phyloP scores from a whole-genome alignment of 2,113 vertebrate species.

The Rhinolophus sinicus region DNA sequence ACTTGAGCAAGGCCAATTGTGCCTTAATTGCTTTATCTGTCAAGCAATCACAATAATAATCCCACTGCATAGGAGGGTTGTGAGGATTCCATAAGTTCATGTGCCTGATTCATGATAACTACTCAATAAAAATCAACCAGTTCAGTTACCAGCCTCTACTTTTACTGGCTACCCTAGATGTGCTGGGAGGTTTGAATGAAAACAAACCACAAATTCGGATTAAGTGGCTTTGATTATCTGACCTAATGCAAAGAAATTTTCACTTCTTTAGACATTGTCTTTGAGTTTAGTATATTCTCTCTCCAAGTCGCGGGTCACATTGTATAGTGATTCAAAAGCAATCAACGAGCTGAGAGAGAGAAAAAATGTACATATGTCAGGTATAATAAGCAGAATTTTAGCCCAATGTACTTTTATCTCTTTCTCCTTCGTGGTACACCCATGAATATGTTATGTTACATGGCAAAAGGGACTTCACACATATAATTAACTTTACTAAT shows the following conservation, averaged over 20 bases:
- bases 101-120: neutral
- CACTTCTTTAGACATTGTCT: neutral
- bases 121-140: neutral
- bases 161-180: neutral
- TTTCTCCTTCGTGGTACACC: neutral
- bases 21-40: neutral
- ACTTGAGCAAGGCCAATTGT: neutral
- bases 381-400: neutral
- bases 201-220: neutral
- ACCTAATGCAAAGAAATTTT: neutral
- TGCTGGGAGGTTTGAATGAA: neutral
- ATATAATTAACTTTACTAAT: constrained; percentile 1
- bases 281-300: neutral
- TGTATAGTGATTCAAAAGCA: constrained; percentile 5
- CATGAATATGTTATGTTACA: neutral
- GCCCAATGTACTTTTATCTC: neutral
- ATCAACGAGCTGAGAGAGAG: neutral
- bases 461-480: neutral
- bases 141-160: neutral
- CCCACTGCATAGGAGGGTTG: neutral
- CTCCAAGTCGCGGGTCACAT: neutral
- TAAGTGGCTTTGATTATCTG: constrained; percentile 17
- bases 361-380: neutral
- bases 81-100: constrained; percentile 21
- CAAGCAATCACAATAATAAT: neutral